Percentiles rank a stretch among this genome's conserved stretches.
Evolutionary conservation across 2,113 vertebrate species (phyloP).

Genomic region (Heterochromis multidens): DNA sequence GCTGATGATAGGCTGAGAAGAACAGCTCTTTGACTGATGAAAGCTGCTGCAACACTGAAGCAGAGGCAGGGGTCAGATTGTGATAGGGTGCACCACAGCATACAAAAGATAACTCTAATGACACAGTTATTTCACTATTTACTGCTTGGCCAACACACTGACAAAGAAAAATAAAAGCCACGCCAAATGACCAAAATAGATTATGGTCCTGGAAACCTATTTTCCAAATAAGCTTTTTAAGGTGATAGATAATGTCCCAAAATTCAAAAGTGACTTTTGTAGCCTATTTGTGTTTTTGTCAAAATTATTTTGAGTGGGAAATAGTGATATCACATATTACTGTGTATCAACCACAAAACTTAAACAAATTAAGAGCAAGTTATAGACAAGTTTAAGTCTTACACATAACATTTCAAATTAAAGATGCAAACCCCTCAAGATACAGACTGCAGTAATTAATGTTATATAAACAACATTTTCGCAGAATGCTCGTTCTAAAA

Average conservation of each 20-base stretch:
- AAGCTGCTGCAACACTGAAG: constrained; percentile 39
- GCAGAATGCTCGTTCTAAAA: too few species aligned
- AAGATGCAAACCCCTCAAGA: background rate
- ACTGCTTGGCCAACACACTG: background rate
- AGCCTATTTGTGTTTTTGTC: background rate
- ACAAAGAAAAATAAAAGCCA: background rate
- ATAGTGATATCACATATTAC: background rate
- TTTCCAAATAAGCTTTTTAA: background rate
- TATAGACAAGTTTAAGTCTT: background rate
- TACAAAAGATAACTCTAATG: constrained; percentile 43
- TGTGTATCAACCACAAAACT: background rate
- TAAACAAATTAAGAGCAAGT: background rate
- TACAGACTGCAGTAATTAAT: too few species aligned
- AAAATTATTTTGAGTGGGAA: background rate
- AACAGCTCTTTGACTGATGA: constrained; percentile 60
- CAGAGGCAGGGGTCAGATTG: constrained; percentile 42
- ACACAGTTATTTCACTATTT: constrained; percentile 37
- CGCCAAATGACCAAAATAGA: background rate
- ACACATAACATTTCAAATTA: background rate
- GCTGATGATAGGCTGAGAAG: constrained; percentile 65
- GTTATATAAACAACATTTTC: too few species aligned
- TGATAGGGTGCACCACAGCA: constrained; percentile 6
- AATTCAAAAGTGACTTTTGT: background rate
- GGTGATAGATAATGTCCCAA: background rate
- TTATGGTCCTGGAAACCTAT: background rate